Evolutionary conservation across 2,113 vertebrate species (phyloP).

Genomic region (Panthera uncia): DNA sequence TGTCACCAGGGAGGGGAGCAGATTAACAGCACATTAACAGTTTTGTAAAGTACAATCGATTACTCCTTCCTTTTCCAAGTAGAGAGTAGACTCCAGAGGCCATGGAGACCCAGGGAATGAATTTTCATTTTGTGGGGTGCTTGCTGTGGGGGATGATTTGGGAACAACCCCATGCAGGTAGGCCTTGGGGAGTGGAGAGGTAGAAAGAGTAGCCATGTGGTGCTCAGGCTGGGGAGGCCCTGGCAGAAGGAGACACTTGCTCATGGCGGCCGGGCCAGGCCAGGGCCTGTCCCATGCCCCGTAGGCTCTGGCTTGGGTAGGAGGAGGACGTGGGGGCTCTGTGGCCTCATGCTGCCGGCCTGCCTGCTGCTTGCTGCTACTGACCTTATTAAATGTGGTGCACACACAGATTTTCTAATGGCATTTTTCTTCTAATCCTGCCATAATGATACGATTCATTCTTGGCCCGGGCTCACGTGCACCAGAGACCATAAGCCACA

Average conservation of each 20-base stretch:
- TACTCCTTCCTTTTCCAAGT: background rate
- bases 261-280: fast-evolving
- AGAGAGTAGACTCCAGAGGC: background rate
- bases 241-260: background rate
- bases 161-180: background rate
- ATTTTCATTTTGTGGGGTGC: background rate
- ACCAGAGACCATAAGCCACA: background rate
- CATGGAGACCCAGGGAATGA: background rate
- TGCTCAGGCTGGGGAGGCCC: background rate
- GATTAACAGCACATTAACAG: background rate
- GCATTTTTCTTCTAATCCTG: constrained; percentile 69
- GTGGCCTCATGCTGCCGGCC: constrained; percentile 51
- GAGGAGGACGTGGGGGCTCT: background rate
- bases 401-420: background rate
- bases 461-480: constrained; percentile 29
- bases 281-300: fast-evolving
- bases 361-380: constrained; percentile 45
- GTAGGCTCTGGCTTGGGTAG: background rate
- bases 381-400: constrained; percentile 58
- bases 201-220: background rate
- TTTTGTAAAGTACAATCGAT: background rate
- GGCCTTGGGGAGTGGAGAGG: background rate
- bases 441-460: constrained; percentile 59
- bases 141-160: background rate
- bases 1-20: background rate